Percentiles rank a stretch among this genome's conserved stretches.
These are phyloP conservation scores for Caranx ignobilis DNA, from an alignment of 2,113 vertebrate genomes.

Conservation along the genomic window DNA sequence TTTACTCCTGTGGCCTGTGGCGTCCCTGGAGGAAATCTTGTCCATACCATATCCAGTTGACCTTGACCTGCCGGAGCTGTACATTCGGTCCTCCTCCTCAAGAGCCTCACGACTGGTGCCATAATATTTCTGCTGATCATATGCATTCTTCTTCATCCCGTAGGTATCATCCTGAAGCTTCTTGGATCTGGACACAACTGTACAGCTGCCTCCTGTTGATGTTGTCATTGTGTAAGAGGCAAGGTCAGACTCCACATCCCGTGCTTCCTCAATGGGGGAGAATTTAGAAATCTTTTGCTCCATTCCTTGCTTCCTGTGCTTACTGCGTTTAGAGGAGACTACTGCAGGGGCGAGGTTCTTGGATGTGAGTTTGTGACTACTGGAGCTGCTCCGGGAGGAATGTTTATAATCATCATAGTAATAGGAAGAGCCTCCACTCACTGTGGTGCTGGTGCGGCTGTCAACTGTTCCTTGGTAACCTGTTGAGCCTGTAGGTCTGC, in stretches of 20 bases:
- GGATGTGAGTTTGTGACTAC: conserved; percentile 90
- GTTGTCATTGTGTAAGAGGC: conserved; percentile 91
- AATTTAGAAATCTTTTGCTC: conserved; percentile 99
- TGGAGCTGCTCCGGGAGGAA: conserved; percentile 83
- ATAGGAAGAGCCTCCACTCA: conserved; percentile 82
- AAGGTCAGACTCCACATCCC: conserved; percentile 96
- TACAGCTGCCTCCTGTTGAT: conserved; percentile 87
- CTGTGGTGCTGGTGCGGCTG: conserved; percentile 74
- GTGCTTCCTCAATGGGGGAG: conserved; percentile 98
- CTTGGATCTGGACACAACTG: conserved; percentile 91
- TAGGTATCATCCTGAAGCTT: conserved; percentile 93
- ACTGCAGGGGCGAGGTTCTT: conserved; percentile 95
- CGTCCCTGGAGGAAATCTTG: conserved; percentile 90
- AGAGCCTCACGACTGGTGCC: conserved; percentile 88
- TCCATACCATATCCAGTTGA: conserved; percentile 92
- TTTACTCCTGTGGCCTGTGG: conserved; percentile 89
- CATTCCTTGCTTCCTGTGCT: conserved; percentile 97
- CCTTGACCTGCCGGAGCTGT: conserved; percentile 89
- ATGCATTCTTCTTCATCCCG: conserved; percentile 93
- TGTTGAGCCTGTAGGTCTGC: conserved; percentile 81
- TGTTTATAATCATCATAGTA: conserved; percentile 94
- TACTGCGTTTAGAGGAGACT: conserved; percentile 94
- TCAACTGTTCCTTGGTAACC: conserved; percentile 76
- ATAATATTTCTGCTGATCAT: conserved; percentile 96
- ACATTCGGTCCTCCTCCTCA: conserved; percentile 93